Evolutionary conservation across 1,140 invertebrate genomes (phyloP), one percentile per base, ranked within the genome.

Genomic region (Dendrolimus kikuchii): DNA sequence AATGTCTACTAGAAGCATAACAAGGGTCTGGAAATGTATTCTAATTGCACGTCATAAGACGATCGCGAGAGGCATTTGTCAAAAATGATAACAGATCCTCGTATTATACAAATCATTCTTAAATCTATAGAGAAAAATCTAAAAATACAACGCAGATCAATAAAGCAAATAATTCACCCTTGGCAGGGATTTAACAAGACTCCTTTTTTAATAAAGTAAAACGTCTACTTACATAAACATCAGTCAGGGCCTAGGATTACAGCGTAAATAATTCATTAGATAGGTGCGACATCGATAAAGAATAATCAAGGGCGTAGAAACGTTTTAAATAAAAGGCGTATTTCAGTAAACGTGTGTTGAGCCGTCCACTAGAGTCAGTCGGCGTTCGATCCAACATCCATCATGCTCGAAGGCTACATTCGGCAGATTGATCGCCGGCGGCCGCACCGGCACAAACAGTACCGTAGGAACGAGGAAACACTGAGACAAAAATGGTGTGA

Each of bases 401-500:
- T 84, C 81, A 81, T 81, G 75, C 66, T 77, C 75, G 71, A 59
- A 61, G 66, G 64, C 62, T 67, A 62, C 62, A 63, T 57, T 66
- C 51, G 62, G 68, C 66, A 78, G 80, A 83, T 81, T 81, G 81
- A 84, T 84, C 68, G 77, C 59, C 65, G 61, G 55, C 67, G 64
- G 66, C 64, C 66, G 63, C 66, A 66, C 68, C 62, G 53, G 54
- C 53, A 63, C 66, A 62, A 71, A 74, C 71, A 75, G 64, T 64
- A 53, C 40, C 57, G 41, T 57, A 72, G 62, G 58, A 60, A 55
- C 63, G 64, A 65, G 69, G 63, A 70, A 71, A 71, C 59, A 64
- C 71, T 70, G 69, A 80, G 80, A 86, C 80, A 83, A 81, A 85
- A 83, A 81, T 85, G 77, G 77, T 65, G 76, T 71, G 62, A 79